Base-by-base conservation (phyloP, 2,888 invertebrate species). In the Notocelia uddmanniana region DNA sequence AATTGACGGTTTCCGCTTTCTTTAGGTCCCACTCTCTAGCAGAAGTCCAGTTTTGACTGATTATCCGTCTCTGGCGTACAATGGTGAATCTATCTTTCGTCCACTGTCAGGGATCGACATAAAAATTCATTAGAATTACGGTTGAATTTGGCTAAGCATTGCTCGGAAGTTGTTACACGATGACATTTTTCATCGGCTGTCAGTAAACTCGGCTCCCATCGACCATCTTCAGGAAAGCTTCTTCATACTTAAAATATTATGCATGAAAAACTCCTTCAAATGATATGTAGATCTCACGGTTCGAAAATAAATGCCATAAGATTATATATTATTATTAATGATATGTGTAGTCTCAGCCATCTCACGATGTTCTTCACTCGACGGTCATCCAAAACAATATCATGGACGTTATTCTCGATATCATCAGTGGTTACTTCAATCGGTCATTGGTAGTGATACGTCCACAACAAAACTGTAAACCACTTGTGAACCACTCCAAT, bases 211-310 rank as follows among this genome's bases (percentile, higher is more conserved):
- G n/a, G n/a, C n/a, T n/a, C n/a, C n/a, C n/a, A n/a, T n/a, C n/a
- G n/a, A n/a, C 18, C 18, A 48, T 48, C 48, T n/a, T 48, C 3
- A n/a, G 18, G 48, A 48, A 48, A 48, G 48, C 0, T 48, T 48
- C n/a, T 48, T 48, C 48, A 48, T 48, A 48, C 48, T n/a, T 18
- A 48, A 48, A 48, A 48, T 48, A 48, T 48, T 48, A 48, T n/a
- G 48, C 3, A n/a, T n/a, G n/a, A 48, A n/a, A 1, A 48, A n/a
- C n/a, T n/a, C n/a, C n/a, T n/a, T n/a, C n/a, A n/a, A n/a, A n/a
- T n/a, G n/a, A n/a, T n/a, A n/a, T n/a, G n/a, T n/a, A n/a, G n/a
- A n/a, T n/a, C n/a, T n/a, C n/a, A n/a, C n/a, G n/a, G n/a, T n/a
- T n/a, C n/a, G n/a, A n/a, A n/a, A n/a, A n/a, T n/a, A n/a, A n/a